Evolutionary conservation across 2,888 invertebrate genomes (phyloP).

Genomic region (Eledone cirrhosa): DNA sequence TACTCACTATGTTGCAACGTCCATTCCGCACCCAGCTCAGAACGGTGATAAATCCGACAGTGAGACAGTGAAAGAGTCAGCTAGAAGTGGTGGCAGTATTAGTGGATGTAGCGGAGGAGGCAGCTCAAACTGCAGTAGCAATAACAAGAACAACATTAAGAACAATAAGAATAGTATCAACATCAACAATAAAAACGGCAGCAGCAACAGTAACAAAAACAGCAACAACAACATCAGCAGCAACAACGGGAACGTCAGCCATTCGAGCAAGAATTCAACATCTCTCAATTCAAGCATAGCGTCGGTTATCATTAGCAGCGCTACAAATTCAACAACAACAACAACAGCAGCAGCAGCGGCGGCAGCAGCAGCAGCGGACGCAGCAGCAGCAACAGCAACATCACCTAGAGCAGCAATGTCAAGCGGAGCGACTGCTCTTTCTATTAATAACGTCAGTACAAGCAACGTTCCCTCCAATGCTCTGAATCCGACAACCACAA

Average conservation of each 20-base stretch:
- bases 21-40: conserved; percentile 26
- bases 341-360: conserved; percentile 12
- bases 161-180: too few species aligned
- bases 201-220: too few species aligned
- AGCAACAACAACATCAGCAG: too few species aligned
- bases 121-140: not conserved
- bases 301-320: conserved; percentile 14
- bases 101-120: not conserved
- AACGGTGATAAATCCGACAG: conserved; percentile 23
- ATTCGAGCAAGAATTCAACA: too few species aligned
- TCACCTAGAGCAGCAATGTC: conserved; percentile 5
- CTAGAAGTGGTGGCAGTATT: not conserved
- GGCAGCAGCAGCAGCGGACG: not conserved
- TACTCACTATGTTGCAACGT: conserved; percentile 14
- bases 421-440: not conserved
- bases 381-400: not conserved
- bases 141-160: too few species aligned
- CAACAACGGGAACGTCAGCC: too few species aligned
- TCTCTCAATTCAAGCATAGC: not conserved
- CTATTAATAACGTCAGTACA: too few species aligned
- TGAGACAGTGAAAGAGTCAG: conserved; percentile 23
- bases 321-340: not conserved
- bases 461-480: not conserved
- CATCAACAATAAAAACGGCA: too few species aligned
- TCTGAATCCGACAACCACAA: not conserved